These are phyloP conservation scores for Meta bourneti DNA, from an alignment of 2,888 invertebrate genomes.

Conservation along the genomic window DNA sequence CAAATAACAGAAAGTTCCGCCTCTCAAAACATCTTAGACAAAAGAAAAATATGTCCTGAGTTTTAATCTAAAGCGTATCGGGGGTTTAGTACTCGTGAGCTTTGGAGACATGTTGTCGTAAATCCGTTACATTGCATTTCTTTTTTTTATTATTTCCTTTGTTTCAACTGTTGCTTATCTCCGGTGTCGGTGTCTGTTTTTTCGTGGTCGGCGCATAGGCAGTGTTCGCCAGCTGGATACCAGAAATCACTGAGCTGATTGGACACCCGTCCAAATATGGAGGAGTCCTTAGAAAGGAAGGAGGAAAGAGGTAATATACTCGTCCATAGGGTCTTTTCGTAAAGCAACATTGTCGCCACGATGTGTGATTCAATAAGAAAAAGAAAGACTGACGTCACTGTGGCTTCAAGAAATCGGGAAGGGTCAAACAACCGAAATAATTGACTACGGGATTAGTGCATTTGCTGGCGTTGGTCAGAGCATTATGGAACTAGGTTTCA, in stretches of 20 bases:
- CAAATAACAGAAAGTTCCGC: no score
- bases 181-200: slow-evolving; percentile 59
- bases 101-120: background rate
- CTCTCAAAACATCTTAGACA: no score
- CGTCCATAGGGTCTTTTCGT: background rate
- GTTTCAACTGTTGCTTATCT: slow-evolving; percentile 56
- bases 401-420: no score
- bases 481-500: no score
- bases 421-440: no score
- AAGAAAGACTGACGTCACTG: no score
- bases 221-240: slow-evolving; percentile 99
- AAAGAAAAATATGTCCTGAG: no score
- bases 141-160: slow-evolving; percentile 6
- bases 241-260: slow-evolving; percentile 99
- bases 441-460: no score
- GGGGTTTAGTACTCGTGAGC: background rate
- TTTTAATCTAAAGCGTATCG: no score
- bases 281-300: slow-evolving; percentile 95
- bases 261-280: slow-evolving; percentile 99
- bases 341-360: background rate
- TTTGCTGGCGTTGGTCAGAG: no score
- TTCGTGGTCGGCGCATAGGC: slow-evolving; percentile 85
- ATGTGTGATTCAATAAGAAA: background rate
- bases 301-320: slow-evolving; percentile 94
- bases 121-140: slow-evolving; percentile 1